phyloP scores from a whole-genome alignment of 1,140 invertebrate genomes.

The Drosophila kohkoa region DNA sequence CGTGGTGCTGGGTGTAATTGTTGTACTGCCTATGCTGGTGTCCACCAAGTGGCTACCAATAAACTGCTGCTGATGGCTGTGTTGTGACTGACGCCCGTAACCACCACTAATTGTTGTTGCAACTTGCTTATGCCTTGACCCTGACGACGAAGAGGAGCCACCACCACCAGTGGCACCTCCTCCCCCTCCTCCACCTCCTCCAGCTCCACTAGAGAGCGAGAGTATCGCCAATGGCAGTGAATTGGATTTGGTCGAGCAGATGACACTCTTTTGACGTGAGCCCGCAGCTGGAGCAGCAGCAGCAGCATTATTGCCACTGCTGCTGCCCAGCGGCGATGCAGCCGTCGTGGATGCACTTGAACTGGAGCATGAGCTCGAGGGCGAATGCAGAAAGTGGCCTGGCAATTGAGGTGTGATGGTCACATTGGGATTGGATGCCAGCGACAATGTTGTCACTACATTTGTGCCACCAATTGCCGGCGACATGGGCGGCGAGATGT shows the following conservation, averaged over 20 bases:
- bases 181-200: neutral
- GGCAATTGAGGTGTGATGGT: conserved; percentile 80
- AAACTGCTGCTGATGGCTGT: conserved; percentile 59
- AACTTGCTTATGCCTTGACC: conserved; percentile 31
- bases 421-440: conserved; percentile 78
- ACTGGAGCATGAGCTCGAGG: conserved; percentile 67
- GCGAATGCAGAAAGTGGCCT: conserved; percentile 74
- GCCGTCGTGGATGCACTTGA: conserved; percentile 73
- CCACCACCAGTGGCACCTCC: conserved; percentile 13
- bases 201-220: conserved; percentile 41
- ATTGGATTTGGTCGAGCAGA: conserved; percentile 77
- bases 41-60: conserved; percentile 46
- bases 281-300: neutral
- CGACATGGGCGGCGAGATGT: conserved; percentile 82
- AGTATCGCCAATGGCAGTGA: conserved; percentile 65
- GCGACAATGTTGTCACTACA: conserved; percentile 66
- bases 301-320: conserved; percentile 20
- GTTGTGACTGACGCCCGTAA: conserved; percentile 68
- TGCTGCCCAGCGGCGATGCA: conserved; percentile 58
- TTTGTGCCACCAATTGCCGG: conserved; percentile 60
- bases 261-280: conserved; percentile 76
- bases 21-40: conserved; percentile 46
- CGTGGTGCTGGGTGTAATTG: conserved; percentile 58
- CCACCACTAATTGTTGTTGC: conserved; percentile 30
- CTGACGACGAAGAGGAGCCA: conserved; percentile 12